Percentiles rank a stretch among this genome's conserved stretches.
These are phyloP conservation scores for Erannis defoliaria DNA, from an alignment of 2,888 invertebrate species.

Conservation along the genomic window DNA sequence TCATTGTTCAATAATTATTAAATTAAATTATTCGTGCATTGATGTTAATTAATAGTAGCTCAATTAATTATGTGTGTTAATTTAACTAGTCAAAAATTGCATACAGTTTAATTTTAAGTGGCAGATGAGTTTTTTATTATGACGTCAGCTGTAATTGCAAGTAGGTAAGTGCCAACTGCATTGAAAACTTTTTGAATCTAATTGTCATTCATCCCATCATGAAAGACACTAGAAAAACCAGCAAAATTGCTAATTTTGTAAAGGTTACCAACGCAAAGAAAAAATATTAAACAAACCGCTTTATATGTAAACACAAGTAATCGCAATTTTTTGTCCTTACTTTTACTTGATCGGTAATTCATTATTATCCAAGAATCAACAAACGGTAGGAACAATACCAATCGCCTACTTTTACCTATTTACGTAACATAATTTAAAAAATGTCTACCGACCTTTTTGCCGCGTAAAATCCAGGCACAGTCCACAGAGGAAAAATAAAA, in stretches of 20 bases:
- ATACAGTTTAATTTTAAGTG: background rate
- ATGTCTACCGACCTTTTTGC: constrained; percentile 63
- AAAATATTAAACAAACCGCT: constrained; percentile 34
- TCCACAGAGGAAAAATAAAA: constrained; percentile 61
- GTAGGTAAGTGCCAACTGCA: no score
- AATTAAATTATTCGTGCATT: background rate
- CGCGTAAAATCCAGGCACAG: constrained; percentile 72
- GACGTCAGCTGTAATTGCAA: background rate
- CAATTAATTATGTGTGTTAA: background rate
- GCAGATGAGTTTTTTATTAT: background rate
- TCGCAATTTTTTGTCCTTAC: constrained; percentile 44
- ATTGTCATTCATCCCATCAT: background rate
- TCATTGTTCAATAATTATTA: background rate
- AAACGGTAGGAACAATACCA: constrained; percentile 43
- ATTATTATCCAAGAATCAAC: constrained; percentile 50
- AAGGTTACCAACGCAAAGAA: constrained; percentile 19
- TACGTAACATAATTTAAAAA: constrained; percentile 32
- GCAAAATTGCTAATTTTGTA: constrained; percentile 8
- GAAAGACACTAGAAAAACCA: constrained; percentile 11
- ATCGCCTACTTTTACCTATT: constrained; percentile 33
- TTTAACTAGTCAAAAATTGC: background rate
- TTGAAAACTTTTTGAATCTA: background rate
- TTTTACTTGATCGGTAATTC: constrained; percentile 50
- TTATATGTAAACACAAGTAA: constrained; percentile 31
- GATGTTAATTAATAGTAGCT: background rate